Percentiles rank a stretch among this genome's conserved stretches.
These are phyloP conservation scores for Phorcus lineatus DNA, from an alignment of 2,888 invertebrate genomes.

Conservation along the genomic window DNA sequence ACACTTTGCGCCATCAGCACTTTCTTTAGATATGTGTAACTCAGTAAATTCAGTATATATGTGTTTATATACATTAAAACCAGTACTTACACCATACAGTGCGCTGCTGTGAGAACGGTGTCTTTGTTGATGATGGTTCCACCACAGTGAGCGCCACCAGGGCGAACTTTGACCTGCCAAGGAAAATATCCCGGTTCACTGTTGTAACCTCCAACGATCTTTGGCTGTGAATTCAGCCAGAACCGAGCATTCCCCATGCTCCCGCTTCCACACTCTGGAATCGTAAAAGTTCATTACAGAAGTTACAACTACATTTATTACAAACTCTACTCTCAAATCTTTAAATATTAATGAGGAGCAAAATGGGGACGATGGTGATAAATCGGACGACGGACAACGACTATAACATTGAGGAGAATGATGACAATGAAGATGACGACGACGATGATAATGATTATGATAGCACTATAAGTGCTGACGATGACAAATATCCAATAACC, in stretches of 20 bases:
- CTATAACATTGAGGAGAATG: background rate
- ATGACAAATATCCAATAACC: too few species aligned
- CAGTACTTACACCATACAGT: conserved; percentile 41
- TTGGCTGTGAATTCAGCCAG: background rate
- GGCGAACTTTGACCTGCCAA: conserved; percentile 29
- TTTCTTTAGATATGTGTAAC: too few species aligned
- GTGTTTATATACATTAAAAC: too few species aligned
- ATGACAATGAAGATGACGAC: background rate
- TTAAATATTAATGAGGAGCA: background rate
- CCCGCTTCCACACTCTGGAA: conserved; percentile 22
- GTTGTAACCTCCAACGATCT: conserved; percentile 32
- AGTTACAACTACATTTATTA: too few species aligned
- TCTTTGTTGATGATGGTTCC: conserved; percentile 47
- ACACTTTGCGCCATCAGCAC: too few species aligned
- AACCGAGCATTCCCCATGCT: background rate
- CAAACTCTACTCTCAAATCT: too few species aligned
- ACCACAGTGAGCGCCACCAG: conserved; percentile 42
- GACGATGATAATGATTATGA: background rate
- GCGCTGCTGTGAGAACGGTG: conserved; percentile 54
- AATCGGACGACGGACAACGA: too few species aligned
- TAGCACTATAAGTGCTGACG: background rate
- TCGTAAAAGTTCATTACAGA: background rate
- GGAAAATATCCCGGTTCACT: conserved; percentile 40
- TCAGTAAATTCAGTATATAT: too few species aligned
- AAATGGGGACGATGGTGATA: background rate